Conservation (phyloP, 2,113 vertebrate species). For the human (Homo sapiens) region DNA sequence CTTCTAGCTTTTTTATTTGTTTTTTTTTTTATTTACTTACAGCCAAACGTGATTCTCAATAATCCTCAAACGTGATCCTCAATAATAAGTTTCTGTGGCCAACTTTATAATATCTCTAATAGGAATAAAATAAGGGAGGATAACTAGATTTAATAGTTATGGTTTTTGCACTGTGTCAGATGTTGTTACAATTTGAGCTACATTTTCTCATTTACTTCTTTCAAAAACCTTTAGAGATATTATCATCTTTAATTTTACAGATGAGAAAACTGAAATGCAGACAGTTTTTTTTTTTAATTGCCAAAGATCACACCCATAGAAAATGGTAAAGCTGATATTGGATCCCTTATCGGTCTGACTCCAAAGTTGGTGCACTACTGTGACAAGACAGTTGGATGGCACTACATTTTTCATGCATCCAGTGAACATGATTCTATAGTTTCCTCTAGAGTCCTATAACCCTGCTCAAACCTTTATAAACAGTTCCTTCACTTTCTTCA, state of each 20-base stretch:
- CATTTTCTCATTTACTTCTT: neutral
- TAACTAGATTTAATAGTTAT: neutral
- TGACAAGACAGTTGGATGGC: neutral
- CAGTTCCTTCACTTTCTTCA: neutral
- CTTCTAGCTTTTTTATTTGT: neutral
- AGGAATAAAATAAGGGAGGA: neutral
- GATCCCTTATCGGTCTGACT: neutral
- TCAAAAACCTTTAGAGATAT: constrained; percentile 10
- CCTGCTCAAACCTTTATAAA: neutral
- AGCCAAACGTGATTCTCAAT: neutral
- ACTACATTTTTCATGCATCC: neutral
- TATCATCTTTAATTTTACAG: constrained; percentile 14
- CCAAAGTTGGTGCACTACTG: neutral
- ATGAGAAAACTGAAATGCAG: neutral
- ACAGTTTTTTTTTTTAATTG: neutral
- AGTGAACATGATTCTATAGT: neutral
- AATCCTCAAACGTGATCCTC: neutral
- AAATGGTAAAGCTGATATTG: neutral
- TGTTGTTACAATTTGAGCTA: neutral
- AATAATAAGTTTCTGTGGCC: neutral
- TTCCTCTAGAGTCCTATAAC: neutral
- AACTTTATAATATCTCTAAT: neutral
- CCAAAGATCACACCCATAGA: neutral
- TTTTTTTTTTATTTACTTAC: neutral
- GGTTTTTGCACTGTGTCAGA: neutral